Evolutionary conservation across 2,797 vertebrate genomes (phyloP).

Genomic region (Argya squamiceps): DNA sequence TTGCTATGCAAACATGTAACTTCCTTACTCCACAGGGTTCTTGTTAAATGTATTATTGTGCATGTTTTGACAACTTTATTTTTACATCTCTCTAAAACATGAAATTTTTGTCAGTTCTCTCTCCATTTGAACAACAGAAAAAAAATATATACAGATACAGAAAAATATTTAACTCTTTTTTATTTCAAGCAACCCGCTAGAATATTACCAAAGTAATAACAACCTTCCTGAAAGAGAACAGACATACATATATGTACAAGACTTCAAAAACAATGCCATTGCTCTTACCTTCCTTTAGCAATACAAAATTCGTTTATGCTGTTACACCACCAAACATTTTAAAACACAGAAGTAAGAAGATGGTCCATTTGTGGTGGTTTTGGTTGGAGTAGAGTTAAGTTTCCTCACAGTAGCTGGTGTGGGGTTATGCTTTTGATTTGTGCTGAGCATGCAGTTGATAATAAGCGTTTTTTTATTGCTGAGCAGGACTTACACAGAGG

Average conservation of each 20-base stretch:
- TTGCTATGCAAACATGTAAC: not conserved
- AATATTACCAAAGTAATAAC: not conserved
- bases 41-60: not conserved
- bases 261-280: not conserved
- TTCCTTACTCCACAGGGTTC: not conserved
- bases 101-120: not conserved
- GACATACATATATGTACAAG: not conserved
- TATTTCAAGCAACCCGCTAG: not conserved
- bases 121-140: not conserved
- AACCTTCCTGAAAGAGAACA: not conserved
- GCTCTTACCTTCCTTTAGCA: not conserved
- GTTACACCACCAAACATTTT: not conserved
- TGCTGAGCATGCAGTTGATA: not conserved
- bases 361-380: not conserved
- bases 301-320: not conserved
- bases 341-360: not conserved
- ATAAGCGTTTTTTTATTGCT: not conserved
- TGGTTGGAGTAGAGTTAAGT: not conserved
- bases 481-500: not conserved
- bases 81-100: not conserved
- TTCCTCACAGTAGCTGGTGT: not conserved
- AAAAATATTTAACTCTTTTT: not conserved
- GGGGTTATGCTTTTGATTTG: not conserved
- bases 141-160: not conserved
- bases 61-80: not conserved